phyloP scores from a whole-genome alignment of 2,888 invertebrate species.

The Cetonia aurata region DNA sequence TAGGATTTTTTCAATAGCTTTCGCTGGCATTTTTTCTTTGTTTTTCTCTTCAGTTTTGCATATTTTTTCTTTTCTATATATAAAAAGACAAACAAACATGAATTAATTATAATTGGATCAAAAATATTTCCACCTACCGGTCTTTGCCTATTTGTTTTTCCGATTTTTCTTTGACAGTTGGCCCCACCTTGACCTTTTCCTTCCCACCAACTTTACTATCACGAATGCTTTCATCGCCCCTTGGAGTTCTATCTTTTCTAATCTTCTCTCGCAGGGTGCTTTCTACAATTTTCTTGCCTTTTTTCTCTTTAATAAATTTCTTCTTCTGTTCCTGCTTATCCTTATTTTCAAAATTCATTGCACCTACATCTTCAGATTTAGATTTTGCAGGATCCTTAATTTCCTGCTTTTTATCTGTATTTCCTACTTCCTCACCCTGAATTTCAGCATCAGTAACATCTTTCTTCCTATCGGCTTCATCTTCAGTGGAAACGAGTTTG shows the following conservation, averaged over 20 bases:
- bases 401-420: slow-evolving; percentile 11
- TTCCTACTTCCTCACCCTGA: slow-evolving; percentile 29
- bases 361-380: slow-evolving; percentile 35
- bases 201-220: slow-evolving; percentile 16
- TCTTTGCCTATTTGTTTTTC: slow-evolving; percentile 41
- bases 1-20: slow-evolving; percentile 40
- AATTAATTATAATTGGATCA: too few species aligned
- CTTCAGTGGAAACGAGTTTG: slow-evolving; percentile 40
- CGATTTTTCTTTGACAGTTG: slow-evolving; percentile 8
- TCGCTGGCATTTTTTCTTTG: slow-evolving; percentile 44
- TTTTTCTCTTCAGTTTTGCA: slow-evolving; percentile 27
- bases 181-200: slow-evolving; percentile 22
- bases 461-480: slow-evolving; percentile 15
- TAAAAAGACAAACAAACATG: neutral
- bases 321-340: slow-evolving; percentile 20
- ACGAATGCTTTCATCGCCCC: slow-evolving; percentile 24
- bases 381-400: slow-evolving; percentile 1
- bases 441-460: slow-evolving; percentile 40
- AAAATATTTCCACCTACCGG: slow-evolving; percentile 2
- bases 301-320: slow-evolving; percentile 42
- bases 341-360: slow-evolving; percentile 41
- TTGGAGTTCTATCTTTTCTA: slow-evolving; percentile 23
- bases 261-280: slow-evolving; percentile 32
- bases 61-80: slow-evolving; percentile 20
- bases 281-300: slow-evolving; percentile 39